phyloP scores from a whole-genome alignment of 2,113 vertebrate genomes.

The Toxotes jaculatrix region DNA sequence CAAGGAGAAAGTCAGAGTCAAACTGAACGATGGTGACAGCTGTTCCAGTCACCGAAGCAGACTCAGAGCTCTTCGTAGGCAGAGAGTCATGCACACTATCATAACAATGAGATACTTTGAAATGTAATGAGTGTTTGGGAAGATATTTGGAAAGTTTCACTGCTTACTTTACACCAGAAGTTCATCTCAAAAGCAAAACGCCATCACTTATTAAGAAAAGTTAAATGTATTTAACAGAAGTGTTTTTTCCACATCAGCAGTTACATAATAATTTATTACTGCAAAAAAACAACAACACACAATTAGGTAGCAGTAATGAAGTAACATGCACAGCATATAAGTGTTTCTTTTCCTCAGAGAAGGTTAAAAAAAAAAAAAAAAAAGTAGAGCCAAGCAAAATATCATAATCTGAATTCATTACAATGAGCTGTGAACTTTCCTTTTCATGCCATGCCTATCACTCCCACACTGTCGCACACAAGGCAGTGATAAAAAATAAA shows the following conservation, averaged over 20 bases:
- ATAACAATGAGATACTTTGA: slow-evolving; percentile 6
- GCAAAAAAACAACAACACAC: not conserved
- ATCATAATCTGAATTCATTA: slow-evolving; percentile 19
- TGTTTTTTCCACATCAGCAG: not conserved
- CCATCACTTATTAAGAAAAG: not conserved
- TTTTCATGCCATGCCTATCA: slow-evolving; percentile 12
- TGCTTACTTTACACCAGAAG: slow-evolving; percentile 6
- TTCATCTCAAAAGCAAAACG: not conserved
- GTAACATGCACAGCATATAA: not conserved
- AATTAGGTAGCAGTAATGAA: not conserved
- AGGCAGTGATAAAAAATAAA: slow-evolving; percentile 53
- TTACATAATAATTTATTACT: not conserved
- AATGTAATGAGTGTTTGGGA: slow-evolving; percentile 2
- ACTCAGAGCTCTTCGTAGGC: slow-evolving; percentile 10
- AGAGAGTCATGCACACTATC: slow-evolving; percentile 9
- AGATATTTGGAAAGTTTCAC: slow-evolving; percentile 2
- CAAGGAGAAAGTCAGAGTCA: not conserved
- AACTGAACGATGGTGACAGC: slow-evolving; percentile 20
- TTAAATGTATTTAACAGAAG: not conserved
- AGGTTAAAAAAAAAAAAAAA: not conserved
- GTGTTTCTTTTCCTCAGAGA: not conserved
- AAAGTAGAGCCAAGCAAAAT: not conserved
- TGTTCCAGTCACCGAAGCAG: slow-evolving; percentile 3
- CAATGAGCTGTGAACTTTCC: slow-evolving; percentile 4
- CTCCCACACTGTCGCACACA: slow-evolving; percentile 20